phyloP scores from a whole-genome alignment of 2,888 invertebrate genomes.

The Drosophila colorata region DNA sequence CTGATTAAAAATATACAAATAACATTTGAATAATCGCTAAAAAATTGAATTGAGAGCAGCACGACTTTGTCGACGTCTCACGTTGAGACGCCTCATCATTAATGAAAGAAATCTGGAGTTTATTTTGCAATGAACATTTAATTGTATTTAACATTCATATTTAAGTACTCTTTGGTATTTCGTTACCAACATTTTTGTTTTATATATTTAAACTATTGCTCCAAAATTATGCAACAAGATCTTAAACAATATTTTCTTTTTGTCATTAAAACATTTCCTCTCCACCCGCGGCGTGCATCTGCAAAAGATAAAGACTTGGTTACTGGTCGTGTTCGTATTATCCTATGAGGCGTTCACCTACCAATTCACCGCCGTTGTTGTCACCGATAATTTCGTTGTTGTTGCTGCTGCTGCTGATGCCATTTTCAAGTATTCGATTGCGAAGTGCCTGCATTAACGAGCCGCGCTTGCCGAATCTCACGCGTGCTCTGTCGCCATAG shows the following conservation, averaged over 20 bases:
- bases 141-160: slow-evolving; percentile 19
- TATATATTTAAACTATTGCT: slow-evolving; percentile 64
- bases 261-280: slow-evolving; percentile 58
- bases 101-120: slow-evolving; percentile 4
- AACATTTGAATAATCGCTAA: neutral
- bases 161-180: slow-evolving; percentile 20
- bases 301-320: slow-evolving; percentile 4
- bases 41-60: neutral
- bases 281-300: slow-evolving; percentile 54
- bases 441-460: slow-evolving; percentile 74
- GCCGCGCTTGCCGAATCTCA: slow-evolving; percentile 85
- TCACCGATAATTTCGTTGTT: slow-evolving; percentile 61
- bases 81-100: neutral
- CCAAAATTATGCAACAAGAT: slow-evolving; percentile 47
- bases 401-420: slow-evolving; percentile 38
- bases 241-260: neutral
- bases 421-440: slow-evolving; percentile 76
- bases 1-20: slow-evolving; percentile 15
- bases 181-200: slow-evolving; percentile 4
- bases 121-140: slow-evolving; percentile 38
- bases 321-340: neutral
- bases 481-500: slow-evolving; percentile 89
- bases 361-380: slow-evolving; percentile 54
- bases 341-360: slow-evolving; percentile 10
- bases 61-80: no score